Conservation (phyloP, 2,797 vertebrate species). For the Neostethus bicornis region DNA sequence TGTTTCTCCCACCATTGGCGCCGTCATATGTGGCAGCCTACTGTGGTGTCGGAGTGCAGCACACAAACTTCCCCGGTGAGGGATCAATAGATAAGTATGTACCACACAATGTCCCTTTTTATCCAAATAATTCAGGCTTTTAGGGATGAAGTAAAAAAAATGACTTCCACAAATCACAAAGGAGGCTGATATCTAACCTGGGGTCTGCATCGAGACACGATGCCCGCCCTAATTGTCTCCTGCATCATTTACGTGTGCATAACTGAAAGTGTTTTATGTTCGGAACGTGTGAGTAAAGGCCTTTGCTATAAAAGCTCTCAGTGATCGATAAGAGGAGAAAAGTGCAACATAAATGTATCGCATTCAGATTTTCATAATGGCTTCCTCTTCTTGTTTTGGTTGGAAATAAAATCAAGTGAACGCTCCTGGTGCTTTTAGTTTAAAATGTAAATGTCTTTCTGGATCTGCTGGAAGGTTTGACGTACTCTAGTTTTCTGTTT, state of each 20-base stretch:
- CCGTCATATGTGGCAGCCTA: no score
- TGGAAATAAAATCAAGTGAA: conserved; percentile 1
- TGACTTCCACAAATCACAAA: not conserved
- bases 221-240: not conserved
- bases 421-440: not conserved
- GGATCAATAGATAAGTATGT: no score
- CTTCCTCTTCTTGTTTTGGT: conserved; percentile 11
- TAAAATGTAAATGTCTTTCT: not conserved
- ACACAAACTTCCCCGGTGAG: no score
- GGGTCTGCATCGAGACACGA: not conserved
- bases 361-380: conserved; percentile 4
- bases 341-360: conserved; percentile 10
- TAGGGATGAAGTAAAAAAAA: not conserved
- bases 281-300: not conserved
- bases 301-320: conserved; percentile 8
- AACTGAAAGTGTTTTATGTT: not conserved
- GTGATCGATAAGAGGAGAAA: conserved; percentile 9
- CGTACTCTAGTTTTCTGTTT: not conserved
- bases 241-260: not conserved
- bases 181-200: not conserved
- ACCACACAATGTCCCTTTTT: no score
- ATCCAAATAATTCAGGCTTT: no score
- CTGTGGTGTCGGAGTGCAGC: no score
- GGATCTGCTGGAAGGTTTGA: no score
- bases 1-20: no score